Evolutionary conservation across 2,113 vertebrate species (phyloP), one percentile per base, ranked within the genome.

Genomic region (Sorex fumeus): DNA sequence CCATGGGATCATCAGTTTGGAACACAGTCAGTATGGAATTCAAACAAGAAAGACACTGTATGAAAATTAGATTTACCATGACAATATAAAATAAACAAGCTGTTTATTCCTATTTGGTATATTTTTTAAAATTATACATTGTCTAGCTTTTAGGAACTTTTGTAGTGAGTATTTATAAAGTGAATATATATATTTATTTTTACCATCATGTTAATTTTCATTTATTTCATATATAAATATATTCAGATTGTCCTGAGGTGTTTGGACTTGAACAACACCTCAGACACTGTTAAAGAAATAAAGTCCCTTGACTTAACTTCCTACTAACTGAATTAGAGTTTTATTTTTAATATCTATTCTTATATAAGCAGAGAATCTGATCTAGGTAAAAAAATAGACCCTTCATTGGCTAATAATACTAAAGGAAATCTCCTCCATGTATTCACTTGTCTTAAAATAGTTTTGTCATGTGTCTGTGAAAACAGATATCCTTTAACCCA

Each of bases 1-100:
- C 87, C 91, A 95, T 93, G 95, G 93, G 95, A 93, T 96, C 90
- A 96, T 97, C 91, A 96, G 83, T 95, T 95, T 97, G 95, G 94
- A 94, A 84, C 95, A 40, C 92, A 95, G 77, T 97, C 95, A 97
- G 87, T 94, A 67, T 94, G 95, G 90, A 95, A 93, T 47, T 95
- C 86, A 95, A 94, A 96, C 93, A 93, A 95, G 91, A 94, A 96
- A 95, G 92, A 90, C 94, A 92, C 88, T 96, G 90, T 97, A 92
- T 77, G 94, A 94, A 95, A 91, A 94, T 81, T 95, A 95, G 91
- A 93, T 81, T 91, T 97, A 92, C 81, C 83, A 76, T 64, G 12
- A 28, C 79, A 95, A 95, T 96, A 95, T 95, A 95, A 96, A 97
- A 96, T 96, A 96, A 96, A 94, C 89, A 84, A 0, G 0, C 0